Percentiles rank a stretch among this genome's conserved stretches.
Evolutionary conservation across 1,140 invertebrate species (phyloP).

Genomic region (Cecropterus lyciades): DNA sequence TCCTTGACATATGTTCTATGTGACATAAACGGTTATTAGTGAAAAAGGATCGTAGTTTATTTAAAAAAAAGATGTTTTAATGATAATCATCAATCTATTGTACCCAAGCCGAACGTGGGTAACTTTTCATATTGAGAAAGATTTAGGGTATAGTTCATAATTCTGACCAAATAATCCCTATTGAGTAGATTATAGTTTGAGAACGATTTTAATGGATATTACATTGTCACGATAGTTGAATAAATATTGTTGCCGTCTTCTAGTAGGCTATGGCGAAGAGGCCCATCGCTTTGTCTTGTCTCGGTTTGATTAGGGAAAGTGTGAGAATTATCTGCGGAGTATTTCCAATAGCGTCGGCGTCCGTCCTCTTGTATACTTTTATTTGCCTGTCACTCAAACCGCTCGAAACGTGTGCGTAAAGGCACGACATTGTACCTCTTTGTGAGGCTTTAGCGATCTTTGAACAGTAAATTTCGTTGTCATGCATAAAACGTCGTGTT

Average conservation of each 20-base stretch:
- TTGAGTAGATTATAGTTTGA: neutral
- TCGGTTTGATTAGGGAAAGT: constrained; percentile 62
- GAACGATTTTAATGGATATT: constrained; percentile 24
- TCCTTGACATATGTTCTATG: neutral
- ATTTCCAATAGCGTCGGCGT: constrained; percentile 48
- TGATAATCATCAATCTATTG: too few species aligned
- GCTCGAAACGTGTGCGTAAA: constrained; percentile 57
- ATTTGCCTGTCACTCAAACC: constrained; percentile 77
- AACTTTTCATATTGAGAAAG: neutral
- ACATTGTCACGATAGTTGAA: constrained; percentile 14
- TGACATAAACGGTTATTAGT: neutral
- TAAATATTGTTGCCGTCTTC: constrained; percentile 8
- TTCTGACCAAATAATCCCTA: neutral
- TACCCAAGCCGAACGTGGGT: neutral
- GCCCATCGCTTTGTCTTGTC: constrained; percentile 45
- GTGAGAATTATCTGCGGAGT: constrained; percentile 62
- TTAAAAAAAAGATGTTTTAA: neutral
- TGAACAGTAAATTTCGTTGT: constrained; percentile 75
- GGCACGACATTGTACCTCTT: constrained; percentile 69
- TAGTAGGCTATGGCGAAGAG: constrained; percentile 15
- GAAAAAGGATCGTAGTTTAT: neutral
- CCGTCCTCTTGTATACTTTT: constrained; percentile 65
- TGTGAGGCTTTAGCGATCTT: constrained; percentile 67
- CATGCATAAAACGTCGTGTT: constrained; percentile 72
- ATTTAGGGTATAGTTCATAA: neutral